Conservation (phyloP, 2,888 invertebrate species). For the Tenthredo scrophulariae region DNA sequence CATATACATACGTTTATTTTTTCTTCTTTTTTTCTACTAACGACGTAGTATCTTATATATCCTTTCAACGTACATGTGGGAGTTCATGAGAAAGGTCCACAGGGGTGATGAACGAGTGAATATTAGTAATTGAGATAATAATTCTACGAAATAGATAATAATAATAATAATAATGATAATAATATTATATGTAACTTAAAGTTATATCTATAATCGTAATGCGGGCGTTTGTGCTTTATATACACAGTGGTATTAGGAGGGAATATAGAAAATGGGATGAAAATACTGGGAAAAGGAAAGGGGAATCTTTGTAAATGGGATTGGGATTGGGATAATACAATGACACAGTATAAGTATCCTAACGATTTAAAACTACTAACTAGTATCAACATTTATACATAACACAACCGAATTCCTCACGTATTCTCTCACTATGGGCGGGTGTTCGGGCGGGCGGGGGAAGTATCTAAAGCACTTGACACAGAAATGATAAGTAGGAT, state of each 20-base stretch:
- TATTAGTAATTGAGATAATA: conserved; percentile 66
- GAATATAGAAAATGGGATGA: not conserved
- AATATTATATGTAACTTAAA: conserved; percentile 67
- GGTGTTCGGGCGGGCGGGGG: not conserved
- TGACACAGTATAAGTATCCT: conserved; percentile 38
- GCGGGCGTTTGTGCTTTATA: conserved; percentile 61
- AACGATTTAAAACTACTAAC: conserved; percentile 66
- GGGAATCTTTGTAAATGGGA: not conserved
- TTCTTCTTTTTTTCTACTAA: not conserved
- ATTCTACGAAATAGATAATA: conserved; percentile 68
- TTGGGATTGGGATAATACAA: not conserved
- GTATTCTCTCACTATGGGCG: conserved; percentile 55
- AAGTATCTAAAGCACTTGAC: conserved; percentile 49
- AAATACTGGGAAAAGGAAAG: not conserved
- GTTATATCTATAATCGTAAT: conserved; percentile 62
- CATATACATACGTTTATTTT: conserved; percentile 46
- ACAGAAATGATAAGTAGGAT: not conserved
- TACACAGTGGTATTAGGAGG: conserved; percentile 62
- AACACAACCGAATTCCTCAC: conserved; percentile 71
- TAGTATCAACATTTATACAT: conserved; percentile 78
- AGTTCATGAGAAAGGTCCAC: conserved; percentile 22
- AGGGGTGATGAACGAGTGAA: conserved; percentile 54
- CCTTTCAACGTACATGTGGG: conserved; percentile 49
- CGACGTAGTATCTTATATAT: conserved; percentile 13
- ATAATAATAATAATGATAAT: conserved; percentile 64